These are phyloP conservation scores for Nasonia giraulti DNA, from an alignment of 1,140 invertebrate species.

Conservation along the genomic window DNA sequence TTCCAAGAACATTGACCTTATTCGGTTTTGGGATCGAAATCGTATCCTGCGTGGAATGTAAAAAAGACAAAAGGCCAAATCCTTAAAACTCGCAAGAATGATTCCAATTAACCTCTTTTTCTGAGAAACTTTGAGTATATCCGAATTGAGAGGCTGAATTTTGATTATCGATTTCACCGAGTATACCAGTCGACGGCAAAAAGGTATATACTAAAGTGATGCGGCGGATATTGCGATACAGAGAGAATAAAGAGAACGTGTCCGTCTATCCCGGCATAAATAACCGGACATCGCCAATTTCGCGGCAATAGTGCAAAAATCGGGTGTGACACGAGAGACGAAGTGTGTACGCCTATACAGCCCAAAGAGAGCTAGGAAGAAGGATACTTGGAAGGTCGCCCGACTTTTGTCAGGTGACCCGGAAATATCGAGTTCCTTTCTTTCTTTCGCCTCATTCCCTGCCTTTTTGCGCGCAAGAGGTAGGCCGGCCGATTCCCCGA, in stretches of 20 bases:
- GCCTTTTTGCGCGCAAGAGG: background rate
- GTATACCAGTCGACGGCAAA: background rate
- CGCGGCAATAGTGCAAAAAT: background rate
- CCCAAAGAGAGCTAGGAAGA: background rate
- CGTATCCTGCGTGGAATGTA: too few relatives aligned
- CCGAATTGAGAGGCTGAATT: background rate
- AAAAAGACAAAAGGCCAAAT: too few relatives aligned
- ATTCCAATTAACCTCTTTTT: too few relatives aligned
- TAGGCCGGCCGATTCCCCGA: background rate
- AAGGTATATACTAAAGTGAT: background rate
- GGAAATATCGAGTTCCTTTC: background rate
- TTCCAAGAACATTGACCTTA: too few relatives aligned
- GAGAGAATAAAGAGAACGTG: background rate
- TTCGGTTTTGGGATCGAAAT: too few relatives aligned
- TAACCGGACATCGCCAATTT: constrained; percentile 28
- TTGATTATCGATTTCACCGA: background rate
- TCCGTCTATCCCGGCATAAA: background rate
- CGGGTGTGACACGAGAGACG: background rate
- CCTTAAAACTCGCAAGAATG: too few relatives aligned
- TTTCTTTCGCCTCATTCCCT: background rate
- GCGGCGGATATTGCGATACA: background rate
- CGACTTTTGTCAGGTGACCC: constrained; percentile 16
- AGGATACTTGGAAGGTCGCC: constrained; percentile 21
- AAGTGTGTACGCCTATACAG: background rate
- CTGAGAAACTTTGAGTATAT: background rate